These are phyloP conservation scores for Babyrousa celebensis DNA, from an alignment of 2,797 vertebrate genomes.

Conservation along the genomic window DNA sequence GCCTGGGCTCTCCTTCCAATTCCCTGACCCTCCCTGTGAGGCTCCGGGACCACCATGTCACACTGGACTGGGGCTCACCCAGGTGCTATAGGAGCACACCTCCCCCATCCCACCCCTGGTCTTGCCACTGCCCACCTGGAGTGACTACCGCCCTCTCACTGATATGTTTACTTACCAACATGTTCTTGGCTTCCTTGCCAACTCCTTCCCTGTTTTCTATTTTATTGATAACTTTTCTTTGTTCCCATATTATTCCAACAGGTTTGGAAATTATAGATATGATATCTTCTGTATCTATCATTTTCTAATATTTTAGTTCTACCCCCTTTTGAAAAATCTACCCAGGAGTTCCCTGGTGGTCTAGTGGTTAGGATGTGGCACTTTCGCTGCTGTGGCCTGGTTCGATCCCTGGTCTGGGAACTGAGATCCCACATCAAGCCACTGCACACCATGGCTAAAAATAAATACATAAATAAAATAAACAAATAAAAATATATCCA, in stretches of 20 bases:
- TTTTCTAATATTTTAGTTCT: background rate
- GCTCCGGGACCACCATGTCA: background rate
- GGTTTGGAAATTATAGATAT: background rate
- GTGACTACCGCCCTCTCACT: background rate
- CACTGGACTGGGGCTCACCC: background rate
- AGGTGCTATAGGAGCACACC: background rate
- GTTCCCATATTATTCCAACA: background rate
- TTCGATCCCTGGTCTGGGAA: too few species aligned
- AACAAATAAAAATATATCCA: background rate
- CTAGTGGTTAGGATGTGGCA: too few species aligned
- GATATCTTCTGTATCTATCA: background rate
- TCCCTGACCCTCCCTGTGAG: background rate
- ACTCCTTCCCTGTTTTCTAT: background rate
- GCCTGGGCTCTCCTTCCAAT: background rate
- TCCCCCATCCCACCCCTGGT: rapidly evolving
- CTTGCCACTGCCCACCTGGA: background rate
- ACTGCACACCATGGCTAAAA: too few species aligned
- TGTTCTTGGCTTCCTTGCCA: background rate
- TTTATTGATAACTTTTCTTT: constrained; percentile 16
- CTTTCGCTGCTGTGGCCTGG: too few species aligned
- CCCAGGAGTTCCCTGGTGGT: too few species aligned
- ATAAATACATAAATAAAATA: too few species aligned
- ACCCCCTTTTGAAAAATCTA: background rate
- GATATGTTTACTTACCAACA: background rate
- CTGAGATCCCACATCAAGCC: too few species aligned